Evolutionary conservation across 2,888 invertebrate species (phyloP), one percentile per base, ranked within the genome.

Genomic region (Bombylius discolor): DNA sequence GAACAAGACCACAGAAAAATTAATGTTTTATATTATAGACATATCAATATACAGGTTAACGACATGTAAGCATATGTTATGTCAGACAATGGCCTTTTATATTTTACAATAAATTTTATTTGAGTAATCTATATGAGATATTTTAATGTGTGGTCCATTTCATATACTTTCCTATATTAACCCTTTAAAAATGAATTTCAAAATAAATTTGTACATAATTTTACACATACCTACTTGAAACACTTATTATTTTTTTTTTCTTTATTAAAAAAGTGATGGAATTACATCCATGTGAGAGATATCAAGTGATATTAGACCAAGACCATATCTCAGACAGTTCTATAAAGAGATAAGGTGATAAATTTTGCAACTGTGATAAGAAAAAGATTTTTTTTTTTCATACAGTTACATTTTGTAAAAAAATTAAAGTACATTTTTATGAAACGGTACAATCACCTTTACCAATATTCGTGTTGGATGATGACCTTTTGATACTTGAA

Each of bases 221-320:
- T 23, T 23, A 23, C 3, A 23, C 23, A 23, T 23, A 23, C 3
- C 3, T 23, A 23, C 23, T 23, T 23, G 23, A 23, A 23, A 23
- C 23, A 23, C 23, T 23, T 23, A 23, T 23, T 23, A 23, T 23
- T 23, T 2, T 23, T 23, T 23, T 23, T 23, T 23, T 23, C 23
- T 23, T 23, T 23, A 23, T 23, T 42, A 4, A 6, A 42, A 42
- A 11, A 42, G 39, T 49, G 53, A 53, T 53, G 53, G 49, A 53
- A 53, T 53, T 53, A 53, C 53, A 53, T 53, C 49, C 53, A 53
- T 49, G 49, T 44, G 45, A 53, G 34, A 44, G 44, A 49, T 53
- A 53, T 53, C 53, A 49, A 45, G 49, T 53, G 53, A 44, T 53
- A 39, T 44, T 34, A 23, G 23, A 23, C 23, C 23, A 23, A 23